Base-by-base conservation (phyloP, 1,140 invertebrate species). In the Diploscapter pachys region DNA sequence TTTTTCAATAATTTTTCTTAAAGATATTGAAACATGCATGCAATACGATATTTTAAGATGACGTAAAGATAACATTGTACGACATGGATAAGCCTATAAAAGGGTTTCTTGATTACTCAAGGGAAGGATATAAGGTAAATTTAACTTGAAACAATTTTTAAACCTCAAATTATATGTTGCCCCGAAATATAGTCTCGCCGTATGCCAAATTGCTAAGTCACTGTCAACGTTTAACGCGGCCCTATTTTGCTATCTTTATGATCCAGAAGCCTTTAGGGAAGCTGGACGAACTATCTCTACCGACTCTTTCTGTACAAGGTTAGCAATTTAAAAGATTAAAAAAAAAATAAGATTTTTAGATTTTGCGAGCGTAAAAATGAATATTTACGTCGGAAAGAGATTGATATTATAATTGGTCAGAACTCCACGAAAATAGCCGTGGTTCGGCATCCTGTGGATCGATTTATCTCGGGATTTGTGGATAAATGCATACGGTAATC, bases 381-480 rank as follows among this genome's bases (percentile, higher is more conserved):
- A 53, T 68, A 68, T 48, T 68, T 6, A 52, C 49, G 5, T 11
- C 66, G 48, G 66, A n/a, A 54, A 53, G 6, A 9, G 66, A 68
- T 59, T 59, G 8, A 69, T 31, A 62, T 68, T 51, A 54, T 51
- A 51, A 66, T 59, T 51, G 56, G 50, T 0, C 62, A 49, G 1
- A 67, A 69, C n/a, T 74, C 65, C 65, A 56, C 8, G 9, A 63
- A 62, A 49, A 56, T 59, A 2, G 70, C 70, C 65, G 53, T 74
- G 8, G 70, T 67, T 4, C 8, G 73, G n/a, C 52, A 74, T 55
- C 73, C 73, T 8, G 64, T 74, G 5, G 73, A 74, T 9, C 51
- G 73, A 59, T 74, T 74, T 64, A 64, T 74, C 3, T 74, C 73
- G 11, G 66, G 73, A 48, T 74, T 57, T 63, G 73, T 74, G 56